Evolutionary conservation across 2,888 invertebrate genomes (phyloP), one percentile per base, ranked within the genome.

Genomic region (Monochamus alternatus): DNA sequence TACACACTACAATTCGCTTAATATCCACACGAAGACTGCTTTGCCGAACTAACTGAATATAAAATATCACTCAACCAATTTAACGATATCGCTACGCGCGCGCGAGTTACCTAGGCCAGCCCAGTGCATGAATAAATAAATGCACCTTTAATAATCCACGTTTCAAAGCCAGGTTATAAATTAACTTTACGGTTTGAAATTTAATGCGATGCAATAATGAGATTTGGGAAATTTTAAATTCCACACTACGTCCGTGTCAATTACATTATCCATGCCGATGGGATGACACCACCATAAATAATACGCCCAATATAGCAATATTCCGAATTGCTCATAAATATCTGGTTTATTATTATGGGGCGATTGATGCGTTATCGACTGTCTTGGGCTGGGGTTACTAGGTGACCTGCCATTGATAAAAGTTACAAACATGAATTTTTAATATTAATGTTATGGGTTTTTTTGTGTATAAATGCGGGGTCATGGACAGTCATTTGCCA

Each of bases 101-200:
- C 51, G 51, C 44, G n/a, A 44, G 30, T 52, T 32, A 66, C 66
- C 66, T 52, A 14, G 60, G 31, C 43, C 47, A 70, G 63, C 62
- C 63, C 71, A 12, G 47, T 63, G 71, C 62, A n/a, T 62, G 63
- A 71, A 63, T 52, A 63, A 51, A 63, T 71, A 85, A 51, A 63
- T 71, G 85, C 85, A 85, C 85, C 86, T 86, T 86, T 85, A 86
- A 86, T 86, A 86, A 86, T 86, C 85, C 85, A 83, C 81, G 83
- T 82, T 80, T 82, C 77, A 68, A 82, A 84, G 81, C 84, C 84
- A 43, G 63, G 71, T 52, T 86, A 86, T 86, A 86, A 86, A 86
- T 86, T 86, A 86, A 85, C 85, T 86, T 86, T 86, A 86, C 85
- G 86, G 85, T 83, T 84, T 84, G 85, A 86, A 86, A 86, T 86